phyloP scores from a whole-genome alignment of 92 coral and sea anemone genomes.

The Phenganax subtilis region DNA sequence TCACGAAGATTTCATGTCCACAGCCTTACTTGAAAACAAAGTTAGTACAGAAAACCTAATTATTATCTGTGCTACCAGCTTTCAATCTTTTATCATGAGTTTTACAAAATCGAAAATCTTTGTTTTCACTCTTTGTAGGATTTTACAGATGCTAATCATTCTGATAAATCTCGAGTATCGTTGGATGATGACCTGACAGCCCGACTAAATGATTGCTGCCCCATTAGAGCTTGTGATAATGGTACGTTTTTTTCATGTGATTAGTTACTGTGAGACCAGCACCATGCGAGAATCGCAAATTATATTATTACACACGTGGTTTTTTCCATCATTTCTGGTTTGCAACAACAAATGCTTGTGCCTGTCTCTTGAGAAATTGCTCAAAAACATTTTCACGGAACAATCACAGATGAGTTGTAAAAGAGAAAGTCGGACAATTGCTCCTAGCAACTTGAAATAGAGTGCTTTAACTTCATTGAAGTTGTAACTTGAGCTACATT shows the following conservation, averaged over 20 bases:
- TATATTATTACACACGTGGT: neutral
- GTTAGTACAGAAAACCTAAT: neutral
- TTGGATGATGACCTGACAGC: constrained; percentile 20
- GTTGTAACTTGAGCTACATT: too few relatives aligned
- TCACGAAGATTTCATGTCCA: constrained; percentile 28
- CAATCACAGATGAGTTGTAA: too few relatives aligned
- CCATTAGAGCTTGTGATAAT: constrained; percentile 36
- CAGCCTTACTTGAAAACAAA: constrained; percentile 31
- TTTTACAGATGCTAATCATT: constrained; percentile 20
- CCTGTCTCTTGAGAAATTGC: too few relatives aligned
- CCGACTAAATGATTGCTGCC: constrained; percentile 35
- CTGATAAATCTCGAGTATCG: constrained; percentile 29
- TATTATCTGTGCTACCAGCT: neutral
- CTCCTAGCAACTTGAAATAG: too few relatives aligned
- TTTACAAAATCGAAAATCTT: neutral
- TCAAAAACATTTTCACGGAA: too few relatives aligned
- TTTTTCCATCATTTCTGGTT: neutral
- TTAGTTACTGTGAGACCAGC: neutral
- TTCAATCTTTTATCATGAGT: neutral
- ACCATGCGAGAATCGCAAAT: neutral
- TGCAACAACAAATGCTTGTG: too few relatives aligned
- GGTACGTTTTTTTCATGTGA: constrained; percentile 3
- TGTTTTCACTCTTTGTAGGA: neutral
- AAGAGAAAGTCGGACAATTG: too few relatives aligned
- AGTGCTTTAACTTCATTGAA: too few relatives aligned